Conservation (phyloP, 2,797 vertebrate genomes). For the Enteromius treurensis region DNA sequence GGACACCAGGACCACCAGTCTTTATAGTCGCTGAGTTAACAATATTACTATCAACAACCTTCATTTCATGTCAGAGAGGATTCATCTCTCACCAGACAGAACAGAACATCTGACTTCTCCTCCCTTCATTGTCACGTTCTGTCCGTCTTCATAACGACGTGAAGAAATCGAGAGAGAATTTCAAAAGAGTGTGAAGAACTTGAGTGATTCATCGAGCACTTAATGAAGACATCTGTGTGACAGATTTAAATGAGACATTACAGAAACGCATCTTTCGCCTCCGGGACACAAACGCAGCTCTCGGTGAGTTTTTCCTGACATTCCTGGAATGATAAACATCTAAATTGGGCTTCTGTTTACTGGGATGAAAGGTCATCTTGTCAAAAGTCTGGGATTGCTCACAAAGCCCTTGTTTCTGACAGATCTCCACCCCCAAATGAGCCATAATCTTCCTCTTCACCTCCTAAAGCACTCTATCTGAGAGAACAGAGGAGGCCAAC, state of each 20-base stretch:
- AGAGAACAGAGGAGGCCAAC: constrained; percentile 61
- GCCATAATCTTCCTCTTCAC: constrained; percentile 59
- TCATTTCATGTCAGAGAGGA: constrained; percentile 14
- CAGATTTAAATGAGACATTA: constrained; percentile 25
- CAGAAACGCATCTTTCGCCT: not conserved
- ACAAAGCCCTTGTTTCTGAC: constrained; percentile 71
- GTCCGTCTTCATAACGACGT: not conserved
- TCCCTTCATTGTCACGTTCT: not conserved
- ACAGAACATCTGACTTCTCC: constrained; percentile 24
- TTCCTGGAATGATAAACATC: constrained; percentile 65
- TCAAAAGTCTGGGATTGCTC: constrained; percentile 73
- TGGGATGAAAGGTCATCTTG: constrained; percentile 78
- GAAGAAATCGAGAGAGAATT: not conserved
- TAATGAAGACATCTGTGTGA: constrained; percentile 41
- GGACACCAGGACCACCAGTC: constrained; percentile 28
- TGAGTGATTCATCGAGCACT: constrained; percentile 20
- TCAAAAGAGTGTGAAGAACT: constrained; percentile 26
- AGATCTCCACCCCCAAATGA: constrained; percentile 61
- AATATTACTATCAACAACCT: constrained; percentile 31
- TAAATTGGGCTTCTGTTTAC: constrained; percentile 64
- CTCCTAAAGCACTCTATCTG: constrained; percentile 62
- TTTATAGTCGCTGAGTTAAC: constrained; percentile 43
- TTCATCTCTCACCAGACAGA: constrained; percentile 38
- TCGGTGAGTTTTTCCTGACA: constrained; percentile 9
- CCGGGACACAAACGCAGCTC: constrained; percentile 13